phyloP scores from a whole-genome alignment of 2,888 invertebrate species.

The Orthonychiurus folsomi region DNA sequence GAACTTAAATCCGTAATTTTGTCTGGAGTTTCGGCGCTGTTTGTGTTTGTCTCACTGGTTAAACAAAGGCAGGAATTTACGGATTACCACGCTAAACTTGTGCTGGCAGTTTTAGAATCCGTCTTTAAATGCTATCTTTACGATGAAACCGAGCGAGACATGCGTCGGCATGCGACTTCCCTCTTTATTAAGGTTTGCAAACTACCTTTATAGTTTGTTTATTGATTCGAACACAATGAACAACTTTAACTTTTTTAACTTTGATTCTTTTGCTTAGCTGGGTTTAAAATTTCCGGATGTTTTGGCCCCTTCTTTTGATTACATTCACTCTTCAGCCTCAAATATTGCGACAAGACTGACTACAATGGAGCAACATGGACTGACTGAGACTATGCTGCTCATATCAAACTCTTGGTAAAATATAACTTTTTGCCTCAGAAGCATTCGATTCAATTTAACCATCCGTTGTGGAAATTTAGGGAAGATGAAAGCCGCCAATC shows the following conservation, averaged over 20 bases:
- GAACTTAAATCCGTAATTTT: constrained; percentile 33
- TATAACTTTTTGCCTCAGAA: neutral
- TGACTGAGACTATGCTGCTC: constrained; percentile 33
- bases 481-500: constrained; percentile 30
- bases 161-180: constrained; percentile 32
- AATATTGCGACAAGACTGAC: constrained; percentile 18
- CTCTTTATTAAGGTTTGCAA: constrained; percentile 34
- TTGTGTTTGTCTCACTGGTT: constrained; percentile 31
- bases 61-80: constrained; percentile 24
- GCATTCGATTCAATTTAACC: neutral
- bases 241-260: too few species aligned
- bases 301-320: constrained; percentile 28
- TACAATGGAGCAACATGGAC: constrained; percentile 27
- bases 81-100: constrained; percentile 23
- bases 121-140: constrained; percentile 32
- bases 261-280: too few species aligned
- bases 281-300: constrained; percentile 26
- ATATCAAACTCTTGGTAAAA: constrained; percentile 34
- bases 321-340: constrained; percentile 23
- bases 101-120: constrained; percentile 31
- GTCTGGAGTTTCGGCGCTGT: constrained; percentile 35
- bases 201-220: neutral
- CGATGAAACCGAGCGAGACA: constrained; percentile 26
- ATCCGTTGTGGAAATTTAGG: constrained; percentile 15
- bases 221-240: neutral